Evolutionary conservation across 92 coral and sea anemone genomes (phyloP).

Genomic region (Hydrozoanthus gracilis): DNA sequence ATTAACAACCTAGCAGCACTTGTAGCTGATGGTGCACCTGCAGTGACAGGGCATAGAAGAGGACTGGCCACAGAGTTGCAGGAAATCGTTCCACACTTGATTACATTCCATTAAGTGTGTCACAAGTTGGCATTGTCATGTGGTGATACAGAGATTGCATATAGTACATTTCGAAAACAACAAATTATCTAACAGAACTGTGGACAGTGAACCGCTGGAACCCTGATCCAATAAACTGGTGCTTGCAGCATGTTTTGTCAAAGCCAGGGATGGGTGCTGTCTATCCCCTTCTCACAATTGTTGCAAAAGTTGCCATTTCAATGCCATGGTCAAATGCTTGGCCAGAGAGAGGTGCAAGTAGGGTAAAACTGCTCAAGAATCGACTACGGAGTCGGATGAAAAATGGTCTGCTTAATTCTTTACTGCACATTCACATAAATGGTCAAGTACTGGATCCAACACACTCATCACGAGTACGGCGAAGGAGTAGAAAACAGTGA

Average conservation of each 20-base stretch:
- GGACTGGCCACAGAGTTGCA: conserved; percentile 45
- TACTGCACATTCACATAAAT: conserved; percentile 3
- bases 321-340: conserved; percentile 13
- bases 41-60: conserved; percentile 37
- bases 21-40: conserved; percentile 48
- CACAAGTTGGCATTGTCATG: conserved; percentile 37
- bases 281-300: conserved; percentile 16
- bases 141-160: background rate
- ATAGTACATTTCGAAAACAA: conserved; percentile 16
- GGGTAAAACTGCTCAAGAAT: background rate
- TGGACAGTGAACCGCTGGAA: conserved; percentile 8
- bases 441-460: background rate
- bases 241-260: conserved; percentile 2
- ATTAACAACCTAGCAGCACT: conserved; percentile 26
- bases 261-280: conserved; percentile 1
- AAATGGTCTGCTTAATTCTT: conserved; percentile 10
- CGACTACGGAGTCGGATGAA: background rate
- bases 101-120: conserved; percentile 37
- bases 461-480: background rate
- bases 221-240: background rate
- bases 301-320: conserved; percentile 12
- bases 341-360: conserved; percentile 2
- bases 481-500: background rate
- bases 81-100: conserved; percentile 38
- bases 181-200: conserved; percentile 40